phyloP scores from a whole-genome alignment of 2,113 vertebrate species.

The Zosterops japonicus region DNA sequence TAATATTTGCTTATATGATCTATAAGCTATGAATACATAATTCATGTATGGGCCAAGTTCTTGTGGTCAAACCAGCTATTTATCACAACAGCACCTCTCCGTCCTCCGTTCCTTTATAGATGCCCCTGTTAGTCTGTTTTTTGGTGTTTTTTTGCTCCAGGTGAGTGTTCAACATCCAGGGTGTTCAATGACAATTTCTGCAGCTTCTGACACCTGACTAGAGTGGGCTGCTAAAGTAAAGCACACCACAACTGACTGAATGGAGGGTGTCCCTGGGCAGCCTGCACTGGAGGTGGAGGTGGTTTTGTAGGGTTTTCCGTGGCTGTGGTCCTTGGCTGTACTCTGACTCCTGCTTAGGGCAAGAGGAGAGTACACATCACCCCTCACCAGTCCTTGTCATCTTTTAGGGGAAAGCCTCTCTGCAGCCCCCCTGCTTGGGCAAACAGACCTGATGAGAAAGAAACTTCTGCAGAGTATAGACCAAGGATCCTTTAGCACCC shows the following conservation, averaged over 20 bases:
- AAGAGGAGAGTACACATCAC: background rate
- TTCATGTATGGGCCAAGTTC: background rate
- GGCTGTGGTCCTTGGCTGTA: background rate
- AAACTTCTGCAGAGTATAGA: background rate
- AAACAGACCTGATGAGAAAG: background rate
- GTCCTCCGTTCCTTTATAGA: background rate
- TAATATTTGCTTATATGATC: background rate
- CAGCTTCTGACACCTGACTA: fast-evolving
- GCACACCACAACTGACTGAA: background rate
- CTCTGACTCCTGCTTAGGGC: background rate
- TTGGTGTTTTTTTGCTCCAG: background rate
- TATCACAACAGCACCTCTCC: background rate
- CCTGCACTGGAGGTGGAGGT: background rate
- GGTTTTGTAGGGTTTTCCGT: background rate
- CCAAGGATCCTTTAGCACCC: background rate
- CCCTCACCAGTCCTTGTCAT: fast-evolving
- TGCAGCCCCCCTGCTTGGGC: background rate
- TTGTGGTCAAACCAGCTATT: fast-evolving
- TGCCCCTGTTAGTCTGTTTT: background rate
- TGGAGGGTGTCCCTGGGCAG: background rate
- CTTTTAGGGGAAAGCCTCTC: background rate
- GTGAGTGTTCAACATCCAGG: background rate
- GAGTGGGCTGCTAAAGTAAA: fast-evolving
- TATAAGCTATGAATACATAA: background rate
- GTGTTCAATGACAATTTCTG: background rate